Evolutionary conservation across 2,113 vertebrate genomes (phyloP).

Genomic region (Rhineura floridana): DNA sequence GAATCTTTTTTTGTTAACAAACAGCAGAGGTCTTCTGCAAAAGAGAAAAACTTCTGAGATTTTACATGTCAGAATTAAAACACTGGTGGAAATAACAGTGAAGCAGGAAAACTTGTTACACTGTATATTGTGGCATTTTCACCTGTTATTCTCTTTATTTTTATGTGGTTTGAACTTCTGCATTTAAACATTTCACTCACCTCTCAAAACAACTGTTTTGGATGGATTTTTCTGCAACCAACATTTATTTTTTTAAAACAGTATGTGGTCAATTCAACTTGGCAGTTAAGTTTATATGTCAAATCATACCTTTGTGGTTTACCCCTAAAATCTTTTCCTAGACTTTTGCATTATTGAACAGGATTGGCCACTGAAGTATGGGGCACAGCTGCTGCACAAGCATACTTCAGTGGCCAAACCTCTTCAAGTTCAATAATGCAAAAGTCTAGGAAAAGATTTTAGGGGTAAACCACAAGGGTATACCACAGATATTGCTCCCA

Average conservation of each 20-base stretch:
- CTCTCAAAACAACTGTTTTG: neutral
- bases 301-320: neutral
- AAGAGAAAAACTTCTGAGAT: neutral
- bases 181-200: neutral
- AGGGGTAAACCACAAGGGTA: too few species aligned
- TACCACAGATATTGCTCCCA: neutral
- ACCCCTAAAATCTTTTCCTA: neutral
- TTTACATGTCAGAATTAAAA: neutral
- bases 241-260: neutral
- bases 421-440: too few species aligned
- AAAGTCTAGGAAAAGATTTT: too few species aligned
- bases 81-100: neutral
- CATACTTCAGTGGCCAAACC: neutral
- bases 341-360: neutral
- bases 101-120: neutral
- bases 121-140: conserved; percentile 7
- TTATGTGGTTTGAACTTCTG: neutral
- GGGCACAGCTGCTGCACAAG: neutral
- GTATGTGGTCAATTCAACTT: neutral
- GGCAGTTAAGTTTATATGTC: neutral
- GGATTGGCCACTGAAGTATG: neutral
- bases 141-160: neutral
- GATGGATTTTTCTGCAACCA: neutral
- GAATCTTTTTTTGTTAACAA: conserved; percentile 2
- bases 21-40: neutral